Base-by-base conservation (phyloP, 2,113 vertebrate species). In the Chascanopsetta lugubris region DNA sequence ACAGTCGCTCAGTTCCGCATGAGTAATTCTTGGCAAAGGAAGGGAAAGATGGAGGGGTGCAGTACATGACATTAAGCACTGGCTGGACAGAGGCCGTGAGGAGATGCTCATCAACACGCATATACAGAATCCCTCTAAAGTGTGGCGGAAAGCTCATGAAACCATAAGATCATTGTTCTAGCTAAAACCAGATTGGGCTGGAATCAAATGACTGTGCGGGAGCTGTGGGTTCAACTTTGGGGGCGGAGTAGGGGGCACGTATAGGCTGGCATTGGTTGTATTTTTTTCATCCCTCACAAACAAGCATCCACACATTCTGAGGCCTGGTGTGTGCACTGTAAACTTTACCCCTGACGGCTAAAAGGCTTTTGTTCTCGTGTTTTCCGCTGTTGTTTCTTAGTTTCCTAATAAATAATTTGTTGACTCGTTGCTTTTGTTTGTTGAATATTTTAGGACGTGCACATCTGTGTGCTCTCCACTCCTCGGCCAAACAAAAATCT, bases 381-480 rank as follows among this genome's bases (percentile, higher is more conserved):
- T 83, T 79, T 63, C 56, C 75, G 59, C 68, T 29, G 61, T 69
- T 79, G 69, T 81, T 79, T 84, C 67, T 72, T 86, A 82, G 89
- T 90, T 90, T 81, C 56, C 66, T 55, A 63, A 92, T 92, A 72
- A 91, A 90, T 92, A 60, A 91, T 91, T 91, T 88, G 84, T 85
- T 80, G 64, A 56, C 69, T 87, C 62, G 86, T 78, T 76, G 72
- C 66, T 79, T 87, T 89, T 89, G 81, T 83, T 69, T 56, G 77
- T 48, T 90, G 74, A 93, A 92, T 91, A 92, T 92, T 91, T 92
- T 76, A 93, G 80, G 45, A 78, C 61, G 32, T 21, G 61, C 80
- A 87, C 73, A 87, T 87, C 77, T 86, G 63, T 69, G 81, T 78
- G 79, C 64, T 81, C 47, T 58, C 84, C 70, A 68, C 84, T 80